Percentiles rank a stretch among this genome's conserved stretches.
Evolutionary conservation across 2,797 vertebrate genomes (phyloP).

Genomic region (Acrossocheilus fasciatus): DNA sequence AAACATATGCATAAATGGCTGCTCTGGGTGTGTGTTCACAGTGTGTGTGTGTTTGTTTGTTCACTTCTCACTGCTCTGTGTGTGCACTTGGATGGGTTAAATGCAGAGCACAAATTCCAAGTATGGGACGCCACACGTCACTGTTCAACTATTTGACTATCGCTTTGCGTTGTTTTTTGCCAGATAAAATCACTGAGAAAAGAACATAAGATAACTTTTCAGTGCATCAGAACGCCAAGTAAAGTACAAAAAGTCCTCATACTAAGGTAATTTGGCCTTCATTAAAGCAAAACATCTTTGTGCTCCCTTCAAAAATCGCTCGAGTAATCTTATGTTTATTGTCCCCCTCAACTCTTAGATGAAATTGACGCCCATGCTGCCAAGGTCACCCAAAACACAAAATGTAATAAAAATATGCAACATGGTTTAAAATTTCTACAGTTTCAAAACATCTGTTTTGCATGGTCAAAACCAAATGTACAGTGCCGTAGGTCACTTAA

Average conservation of each 20-base stretch:
- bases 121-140: no score
- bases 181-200: no score
- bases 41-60: no score
- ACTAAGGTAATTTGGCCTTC: neutral
- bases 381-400: neutral
- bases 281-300: neutral
- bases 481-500: conserved; percentile 6
- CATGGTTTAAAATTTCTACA: neutral
- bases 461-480: conserved; percentile 29
- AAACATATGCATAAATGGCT: no score
- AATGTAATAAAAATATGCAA: neutral
- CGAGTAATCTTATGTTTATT: neutral
- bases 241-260: neutral
- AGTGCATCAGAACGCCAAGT: no score
- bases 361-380: neutral
- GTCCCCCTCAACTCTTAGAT: neutral
- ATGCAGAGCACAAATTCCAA: no score
- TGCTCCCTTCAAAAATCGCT: neutral
- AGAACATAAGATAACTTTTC: no score
- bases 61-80: no score
- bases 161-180: no score
- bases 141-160: no score
- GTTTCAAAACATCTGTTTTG: conserved; percentile 33
- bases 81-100: no score
- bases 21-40: no score